A percentile compares a stretch with the other conserved stretches of the same genome.
Evolutionary conservation across 2,797 vertebrate genomes (phyloP).

Genomic region (Pipistrellus kuhlii): DNA sequence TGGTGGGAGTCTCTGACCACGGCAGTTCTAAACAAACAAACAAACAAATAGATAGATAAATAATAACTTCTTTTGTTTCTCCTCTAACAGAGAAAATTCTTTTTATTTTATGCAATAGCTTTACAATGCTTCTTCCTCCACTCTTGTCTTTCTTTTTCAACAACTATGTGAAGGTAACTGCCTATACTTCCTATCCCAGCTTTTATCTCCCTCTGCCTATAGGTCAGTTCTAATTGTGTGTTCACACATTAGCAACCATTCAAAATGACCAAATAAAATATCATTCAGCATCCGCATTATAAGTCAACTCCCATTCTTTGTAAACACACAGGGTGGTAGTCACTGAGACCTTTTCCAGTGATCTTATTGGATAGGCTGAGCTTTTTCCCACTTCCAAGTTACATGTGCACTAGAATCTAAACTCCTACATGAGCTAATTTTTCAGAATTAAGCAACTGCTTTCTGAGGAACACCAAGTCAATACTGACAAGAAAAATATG

Average conservation of each 20-base stretch:
- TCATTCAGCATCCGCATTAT: neutral
- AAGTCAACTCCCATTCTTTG: too few species aligned
- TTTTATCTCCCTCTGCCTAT: neutral
- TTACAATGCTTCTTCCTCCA: neutral
- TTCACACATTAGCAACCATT: neutral
- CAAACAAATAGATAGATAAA: too few species aligned
- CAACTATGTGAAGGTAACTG: neutral
- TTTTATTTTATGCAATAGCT: neutral
- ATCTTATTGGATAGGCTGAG: neutral
- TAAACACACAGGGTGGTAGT: neutral
- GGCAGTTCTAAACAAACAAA: too few species aligned
- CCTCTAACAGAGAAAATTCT: neutral
- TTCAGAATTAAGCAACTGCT: neutral
- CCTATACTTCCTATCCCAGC: neutral
- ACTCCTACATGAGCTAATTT: neutral
- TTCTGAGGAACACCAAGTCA: neutral
- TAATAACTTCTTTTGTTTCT: neutral
- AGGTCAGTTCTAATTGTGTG: neutral
- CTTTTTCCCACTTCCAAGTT: neutral
- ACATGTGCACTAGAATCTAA: neutral
- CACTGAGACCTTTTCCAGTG: neutral
- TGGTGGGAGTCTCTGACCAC: neutral
- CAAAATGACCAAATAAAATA: neutral
- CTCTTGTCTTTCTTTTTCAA: neutral
- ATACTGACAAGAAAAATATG: neutral